A percentile compares a stretch with the other conserved stretches of the same genome.
Conservation (phyloP, 2,113 vertebrate species). For the Macroglossus sobrinus region DNA sequence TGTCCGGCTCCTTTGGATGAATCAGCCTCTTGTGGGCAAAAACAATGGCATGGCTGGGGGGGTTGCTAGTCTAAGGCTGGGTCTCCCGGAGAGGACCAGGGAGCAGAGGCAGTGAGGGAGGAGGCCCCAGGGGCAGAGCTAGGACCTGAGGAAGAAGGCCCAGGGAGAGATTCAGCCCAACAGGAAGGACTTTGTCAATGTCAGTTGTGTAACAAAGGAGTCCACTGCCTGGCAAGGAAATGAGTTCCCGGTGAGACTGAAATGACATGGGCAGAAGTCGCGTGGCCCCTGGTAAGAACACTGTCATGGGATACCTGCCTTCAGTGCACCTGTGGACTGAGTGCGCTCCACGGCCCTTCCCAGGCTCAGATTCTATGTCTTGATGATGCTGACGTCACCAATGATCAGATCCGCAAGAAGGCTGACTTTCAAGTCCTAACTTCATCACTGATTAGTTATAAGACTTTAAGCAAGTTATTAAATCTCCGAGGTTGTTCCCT, state of each 20-base stretch:
- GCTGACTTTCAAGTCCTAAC: background rate
- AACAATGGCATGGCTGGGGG: background rate
- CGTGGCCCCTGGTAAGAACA: background rate
- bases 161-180: background rate
- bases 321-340: background rate
- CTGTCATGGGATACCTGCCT: background rate
- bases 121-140: background rate
- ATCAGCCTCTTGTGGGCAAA: background rate
- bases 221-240: background rate
- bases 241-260: background rate
- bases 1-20: background rate
- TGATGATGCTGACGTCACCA: background rate
- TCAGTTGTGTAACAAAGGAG: background rate
- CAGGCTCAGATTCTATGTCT: background rate
- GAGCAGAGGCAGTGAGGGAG: background rate
- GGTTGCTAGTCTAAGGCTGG: background rate
- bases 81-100: background rate
- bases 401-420: background rate
- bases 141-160: background rate
- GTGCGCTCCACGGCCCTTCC: background rate
- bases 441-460: fast-evolving
- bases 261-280: fast-evolving
- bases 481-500: background rate
- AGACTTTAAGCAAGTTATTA: background rate
- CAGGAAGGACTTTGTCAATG: background rate